These are phyloP conservation scores for Raillietiella orientalis DNA, from an alignment of 2,888 invertebrate species.

Conservation along the genomic window DNA sequence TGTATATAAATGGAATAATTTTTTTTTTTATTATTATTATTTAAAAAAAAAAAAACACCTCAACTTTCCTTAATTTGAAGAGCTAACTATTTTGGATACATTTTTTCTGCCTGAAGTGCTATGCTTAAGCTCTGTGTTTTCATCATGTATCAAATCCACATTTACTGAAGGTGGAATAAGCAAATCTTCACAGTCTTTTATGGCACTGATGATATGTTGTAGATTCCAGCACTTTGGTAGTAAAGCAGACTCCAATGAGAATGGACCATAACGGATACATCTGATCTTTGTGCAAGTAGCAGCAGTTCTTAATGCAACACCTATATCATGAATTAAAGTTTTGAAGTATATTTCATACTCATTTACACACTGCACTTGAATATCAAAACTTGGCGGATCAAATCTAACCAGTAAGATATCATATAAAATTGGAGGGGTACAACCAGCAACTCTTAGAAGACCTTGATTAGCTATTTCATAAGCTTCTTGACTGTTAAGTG, in stretches of 20 bases:
- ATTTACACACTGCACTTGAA: constrained; percentile 62
- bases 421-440: constrained; percentile 42
- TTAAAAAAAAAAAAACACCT: no score
- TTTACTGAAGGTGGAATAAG: no score
- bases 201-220: constrained; percentile 27
- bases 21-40: no score
- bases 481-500: constrained; percentile 52
- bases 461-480: constrained; percentile 63
- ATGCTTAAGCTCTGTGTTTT: no score
- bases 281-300: constrained; percentile 49
- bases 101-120: no score
- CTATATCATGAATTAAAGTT: constrained; percentile 47
- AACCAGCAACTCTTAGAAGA: constrained; percentile 33
- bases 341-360: constrained; percentile 45
- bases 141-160: no score
- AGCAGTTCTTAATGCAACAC: constrained; percentile 34
- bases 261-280: constrained; percentile 50
- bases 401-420: constrained; percentile 53
- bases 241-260: constrained; percentile 35
- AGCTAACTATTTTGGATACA: no score
- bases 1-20: no score
- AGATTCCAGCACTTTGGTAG: constrained; percentile 50
- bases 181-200: constrained; percentile 15
- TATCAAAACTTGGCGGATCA: constrained; percentile 42
- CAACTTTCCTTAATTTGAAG: no score